Conservation (phyloP, 23 tunicate species). For the Trididemnum clinides region DNA sequence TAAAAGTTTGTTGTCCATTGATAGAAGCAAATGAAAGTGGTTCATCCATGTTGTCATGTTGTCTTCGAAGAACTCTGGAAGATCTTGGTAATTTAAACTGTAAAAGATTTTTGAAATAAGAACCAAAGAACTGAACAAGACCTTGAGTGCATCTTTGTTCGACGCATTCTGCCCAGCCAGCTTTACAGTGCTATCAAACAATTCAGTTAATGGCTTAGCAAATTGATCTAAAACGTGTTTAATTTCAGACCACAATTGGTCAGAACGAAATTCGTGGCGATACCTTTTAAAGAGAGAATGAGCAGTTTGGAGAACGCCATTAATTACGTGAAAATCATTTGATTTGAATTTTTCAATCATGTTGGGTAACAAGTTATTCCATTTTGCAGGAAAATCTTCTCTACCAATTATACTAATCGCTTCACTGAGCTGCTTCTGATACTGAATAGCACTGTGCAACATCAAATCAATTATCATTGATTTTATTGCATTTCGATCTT, state of each 20-base stretch:
- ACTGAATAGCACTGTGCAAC: constrained; percentile 74
- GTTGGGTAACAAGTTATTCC: constrained; percentile 78
- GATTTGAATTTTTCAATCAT: constrained; percentile 64
- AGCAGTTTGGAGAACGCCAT: constrained; percentile 90
- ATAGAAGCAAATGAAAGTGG: constrained; percentile 64
- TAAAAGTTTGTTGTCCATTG: constrained; percentile 60
- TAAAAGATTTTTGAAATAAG: constrained; percentile 91
- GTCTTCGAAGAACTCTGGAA: constrained; percentile 98
- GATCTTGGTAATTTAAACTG: constrained; percentile 95
- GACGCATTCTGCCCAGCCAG: constrained; percentile 54
- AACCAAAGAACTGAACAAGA: constrained; percentile 81
- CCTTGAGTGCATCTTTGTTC: constrained; percentile 51
- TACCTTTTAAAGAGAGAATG: constrained; percentile 94
- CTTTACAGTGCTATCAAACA: constrained; percentile 66
- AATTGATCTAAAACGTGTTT: constrained; percentile 73
- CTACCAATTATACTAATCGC: constrained; percentile 92
- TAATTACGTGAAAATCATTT: constrained; percentile 82
- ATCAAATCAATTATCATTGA: constrained; percentile 71
- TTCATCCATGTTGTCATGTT: constrained; percentile 94
- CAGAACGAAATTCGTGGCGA: constrained; percentile 90
- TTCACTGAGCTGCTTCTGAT: constrained; percentile 89
- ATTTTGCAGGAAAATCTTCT: constrained; percentile 94
- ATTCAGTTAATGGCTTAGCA: constrained; percentile 77
- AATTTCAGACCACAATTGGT: constrained; percentile 81
- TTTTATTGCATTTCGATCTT: constrained; percentile 79